phyloP scores from a whole-genome alignment of 2,888 invertebrate genomes.

The Timandra comae region DNA sequence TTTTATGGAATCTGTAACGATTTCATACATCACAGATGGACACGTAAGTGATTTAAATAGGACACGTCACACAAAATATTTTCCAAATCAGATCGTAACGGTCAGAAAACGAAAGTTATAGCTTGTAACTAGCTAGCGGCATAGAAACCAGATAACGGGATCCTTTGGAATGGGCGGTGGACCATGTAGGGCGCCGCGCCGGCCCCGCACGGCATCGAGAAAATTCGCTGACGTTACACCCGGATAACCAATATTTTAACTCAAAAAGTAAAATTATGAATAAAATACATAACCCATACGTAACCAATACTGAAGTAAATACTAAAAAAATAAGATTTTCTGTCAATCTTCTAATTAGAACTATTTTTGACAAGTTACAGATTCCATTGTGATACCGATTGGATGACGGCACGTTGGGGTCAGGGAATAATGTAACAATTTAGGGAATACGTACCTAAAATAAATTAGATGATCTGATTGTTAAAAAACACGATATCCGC shows the following conservation, averaged over 20 bases:
- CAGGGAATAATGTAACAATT: neutral
- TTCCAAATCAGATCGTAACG: constrained; percentile 9
- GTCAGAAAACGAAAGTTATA: constrained; percentile 36
- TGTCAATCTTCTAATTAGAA: no score
- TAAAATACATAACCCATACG: no score
- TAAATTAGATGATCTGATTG: constrained; percentile 24
- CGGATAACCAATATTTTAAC: constrained; percentile 14
- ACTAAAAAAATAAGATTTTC: constrained; percentile 11
- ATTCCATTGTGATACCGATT: constrained; percentile 4
- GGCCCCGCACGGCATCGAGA: constrained; percentile 49
- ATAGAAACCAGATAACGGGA: constrained; percentile 27
- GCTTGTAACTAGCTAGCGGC: constrained; percentile 39
- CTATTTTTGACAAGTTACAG: constrained; percentile 12
- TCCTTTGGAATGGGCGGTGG: constrained; percentile 16
- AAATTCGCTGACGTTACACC: constrained; percentile 41
- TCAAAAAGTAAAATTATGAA: no score
- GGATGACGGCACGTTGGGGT: constrained; percentile 10
- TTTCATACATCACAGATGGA: constrained; percentile 18
- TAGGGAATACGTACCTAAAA: constrained; percentile 36
- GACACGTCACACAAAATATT: constrained; percentile 43
- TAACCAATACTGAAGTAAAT: no score
- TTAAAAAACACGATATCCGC: constrained; percentile 35
- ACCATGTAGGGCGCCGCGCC: constrained; percentile 46
- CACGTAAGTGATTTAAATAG: constrained; percentile 38
- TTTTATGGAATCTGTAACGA: constrained; percentile 5